A percentile compares a stretch with the other conserved stretches of the same genome.
Conservation (phyloP, 2,797 vertebrate species). For the Rhabdophis nuchalis region DNA sequence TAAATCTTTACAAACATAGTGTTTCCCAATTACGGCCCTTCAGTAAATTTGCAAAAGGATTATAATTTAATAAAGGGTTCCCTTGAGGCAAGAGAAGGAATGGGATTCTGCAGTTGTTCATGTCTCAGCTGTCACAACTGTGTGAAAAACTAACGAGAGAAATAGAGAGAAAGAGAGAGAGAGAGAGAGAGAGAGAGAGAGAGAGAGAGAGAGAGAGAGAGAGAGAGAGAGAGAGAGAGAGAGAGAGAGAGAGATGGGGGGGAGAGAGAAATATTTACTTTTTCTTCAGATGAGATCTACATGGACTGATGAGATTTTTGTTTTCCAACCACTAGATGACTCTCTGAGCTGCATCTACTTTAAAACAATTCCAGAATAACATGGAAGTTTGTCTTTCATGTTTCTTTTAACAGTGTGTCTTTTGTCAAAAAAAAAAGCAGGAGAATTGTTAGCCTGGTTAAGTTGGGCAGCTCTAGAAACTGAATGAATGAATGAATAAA, state of each 20-base stretch:
- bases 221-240: too few species aligned
- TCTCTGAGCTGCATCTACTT: not conserved
- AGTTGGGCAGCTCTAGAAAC: not conserved
- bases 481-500: not conserved
- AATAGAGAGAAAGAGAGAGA: not conserved
- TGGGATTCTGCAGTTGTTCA: not conserved
- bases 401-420: not conserved
- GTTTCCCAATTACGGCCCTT: not conserved
- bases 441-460: not conserved
- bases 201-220: too few species aligned
- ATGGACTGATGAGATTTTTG: constrained; percentile 4
- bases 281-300: not conserved
- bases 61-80: constrained; percentile 19
- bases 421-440: not conserved
- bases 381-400: not conserved
- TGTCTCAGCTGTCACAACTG: not conserved
- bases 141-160: not conserved
- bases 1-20: not conserved
- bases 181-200: too few species aligned
- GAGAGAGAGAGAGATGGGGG: too few species aligned
- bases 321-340: constrained; percentile 20
- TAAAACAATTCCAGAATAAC: not conserved
- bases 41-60: constrained; percentile 22
- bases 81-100: constrained; percentile 6
- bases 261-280: not conserved